Percentiles rank a stretch among this genome's conserved stretches.
These are phyloP conservation scores for Peromyscus californicus DNA, from an alignment of 2,113 vertebrate genomes.

Conservation along the genomic window DNA sequence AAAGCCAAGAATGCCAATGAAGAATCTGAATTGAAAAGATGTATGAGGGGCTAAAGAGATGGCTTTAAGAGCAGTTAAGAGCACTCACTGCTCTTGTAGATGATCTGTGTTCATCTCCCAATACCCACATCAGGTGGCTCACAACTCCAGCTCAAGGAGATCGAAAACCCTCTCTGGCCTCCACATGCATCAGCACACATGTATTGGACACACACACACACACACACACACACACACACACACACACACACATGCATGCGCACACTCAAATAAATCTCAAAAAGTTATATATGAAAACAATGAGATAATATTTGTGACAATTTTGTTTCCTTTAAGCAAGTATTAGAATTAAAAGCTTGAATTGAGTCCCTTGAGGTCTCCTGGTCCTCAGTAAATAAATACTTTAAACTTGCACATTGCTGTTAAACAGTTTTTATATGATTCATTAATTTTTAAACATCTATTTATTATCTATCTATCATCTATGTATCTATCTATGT, in stretches of 20 bases:
- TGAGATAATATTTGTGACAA: neutral
- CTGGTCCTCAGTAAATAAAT: neutral
- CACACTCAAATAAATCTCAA: neutral
- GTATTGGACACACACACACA: neutral
- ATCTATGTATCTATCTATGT: too few species aligned
- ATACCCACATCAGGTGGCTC: neutral
- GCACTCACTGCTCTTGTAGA: too few species aligned
- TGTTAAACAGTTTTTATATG: constrained; percentile 1
- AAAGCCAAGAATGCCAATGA: neutral
- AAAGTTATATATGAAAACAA: neutral
- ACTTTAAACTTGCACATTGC: constrained; percentile 13
- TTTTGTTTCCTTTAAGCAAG: constrained; percentile 42
- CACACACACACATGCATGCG: too few species aligned
- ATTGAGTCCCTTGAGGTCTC: neutral
- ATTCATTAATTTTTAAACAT: neutral
- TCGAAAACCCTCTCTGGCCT: neutral
- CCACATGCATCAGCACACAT: neutral
- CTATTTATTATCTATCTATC: too few species aligned
- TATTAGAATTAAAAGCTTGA: neutral
- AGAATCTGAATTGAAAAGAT: constrained; percentile 30
- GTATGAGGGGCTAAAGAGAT: neutral
- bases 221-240: neutral
- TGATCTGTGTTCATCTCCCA: too few species aligned
- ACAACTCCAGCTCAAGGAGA: neutral
- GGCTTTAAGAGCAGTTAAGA: neutral